Conservation (phyloP, 2,797 vertebrate genomes). For the Peromyscus melanophrys region DNA sequence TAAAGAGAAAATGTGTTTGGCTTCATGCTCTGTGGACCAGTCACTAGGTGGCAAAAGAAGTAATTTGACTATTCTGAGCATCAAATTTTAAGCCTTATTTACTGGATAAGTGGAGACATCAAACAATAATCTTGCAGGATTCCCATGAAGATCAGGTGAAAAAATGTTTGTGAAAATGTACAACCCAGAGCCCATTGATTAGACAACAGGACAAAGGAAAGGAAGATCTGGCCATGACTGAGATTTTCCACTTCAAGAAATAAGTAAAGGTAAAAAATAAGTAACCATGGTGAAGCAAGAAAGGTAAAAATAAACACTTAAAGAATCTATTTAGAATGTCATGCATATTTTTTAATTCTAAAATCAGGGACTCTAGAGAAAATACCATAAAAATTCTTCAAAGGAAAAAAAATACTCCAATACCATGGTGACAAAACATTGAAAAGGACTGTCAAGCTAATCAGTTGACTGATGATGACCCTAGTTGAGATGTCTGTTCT, state of each 20-base stretch:
- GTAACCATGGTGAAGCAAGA: background rate
- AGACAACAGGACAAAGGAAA: background rate
- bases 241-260: conserved; percentile 37
- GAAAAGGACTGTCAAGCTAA: conserved; percentile 44
- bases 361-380: conserved; percentile 29
- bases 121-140: background rate
- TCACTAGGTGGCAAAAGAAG: background rate
- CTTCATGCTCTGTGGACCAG: background rate
- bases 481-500: conserved; percentile 43
- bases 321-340: conserved; percentile 35
- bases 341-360: conserved; percentile 59
- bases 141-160: background rate
- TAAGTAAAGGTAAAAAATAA: background rate
- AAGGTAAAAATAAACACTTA: background rate
- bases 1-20: background rate
- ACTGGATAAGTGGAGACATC: background rate
- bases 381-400: conserved; percentile 60
- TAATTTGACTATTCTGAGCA: background rate
- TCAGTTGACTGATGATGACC: conserved; percentile 60
- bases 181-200: background rate
- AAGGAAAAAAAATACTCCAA: conserved; percentile 16
- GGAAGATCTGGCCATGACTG: background rate
- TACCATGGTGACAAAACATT: background rate
- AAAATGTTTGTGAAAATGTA: background rate
- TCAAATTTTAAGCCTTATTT: background rate